A percentile compares a stretch with the other conserved stretches of the same genome.
These are phyloP conservation scores for Vultur gryphus DNA, from an alignment of 2,797 vertebrate species.

Conservation along the genomic window DNA sequence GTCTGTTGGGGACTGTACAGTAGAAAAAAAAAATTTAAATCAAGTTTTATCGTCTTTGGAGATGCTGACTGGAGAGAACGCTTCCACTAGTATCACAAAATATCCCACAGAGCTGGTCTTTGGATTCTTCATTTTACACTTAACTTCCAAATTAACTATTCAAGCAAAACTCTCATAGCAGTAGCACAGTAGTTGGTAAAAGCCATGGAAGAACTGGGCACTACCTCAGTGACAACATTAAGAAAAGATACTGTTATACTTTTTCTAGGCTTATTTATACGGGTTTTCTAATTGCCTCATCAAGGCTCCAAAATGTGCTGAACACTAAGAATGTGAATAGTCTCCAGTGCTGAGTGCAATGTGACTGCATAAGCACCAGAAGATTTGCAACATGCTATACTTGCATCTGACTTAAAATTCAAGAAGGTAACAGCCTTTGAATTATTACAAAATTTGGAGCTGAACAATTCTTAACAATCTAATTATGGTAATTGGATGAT, in stretches of 20 bases:
- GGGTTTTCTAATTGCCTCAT: conserved; percentile 29
- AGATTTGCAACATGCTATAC: conserved; percentile 12
- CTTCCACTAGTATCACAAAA: conserved; percentile 29
- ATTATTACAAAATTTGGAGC: conserved; percentile 20
- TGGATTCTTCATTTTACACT: neutral
- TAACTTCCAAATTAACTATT: conserved; percentile 17
- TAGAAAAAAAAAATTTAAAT: conserved; percentile 24
- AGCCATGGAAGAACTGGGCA: neutral
- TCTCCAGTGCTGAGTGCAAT: neutral
- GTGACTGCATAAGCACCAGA: neutral
- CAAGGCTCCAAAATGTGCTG: conserved; percentile 10
- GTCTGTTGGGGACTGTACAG: conserved; percentile 1
- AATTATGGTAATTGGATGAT: conserved; percentile 46
- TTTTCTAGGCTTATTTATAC: neutral
- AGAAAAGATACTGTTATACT: neutral
- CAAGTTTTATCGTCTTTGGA: conserved; percentile 17
- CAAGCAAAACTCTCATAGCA: neutral
- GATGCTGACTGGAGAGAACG: conserved; percentile 39
- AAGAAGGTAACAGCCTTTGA: conserved; percentile 2
- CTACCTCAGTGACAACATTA: neutral
- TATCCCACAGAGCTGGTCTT: neutral
- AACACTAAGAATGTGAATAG: neutral
- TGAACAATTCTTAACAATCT: conserved; percentile 43
- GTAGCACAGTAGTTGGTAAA: neutral
- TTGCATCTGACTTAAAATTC: conserved; percentile 32